A percentile compares a stretch with the other conserved stretches of the same genome.
Evolutionary conservation across 2,888 invertebrate species (phyloP).

Genomic region (Diachrysia chrysitis): DNA sequence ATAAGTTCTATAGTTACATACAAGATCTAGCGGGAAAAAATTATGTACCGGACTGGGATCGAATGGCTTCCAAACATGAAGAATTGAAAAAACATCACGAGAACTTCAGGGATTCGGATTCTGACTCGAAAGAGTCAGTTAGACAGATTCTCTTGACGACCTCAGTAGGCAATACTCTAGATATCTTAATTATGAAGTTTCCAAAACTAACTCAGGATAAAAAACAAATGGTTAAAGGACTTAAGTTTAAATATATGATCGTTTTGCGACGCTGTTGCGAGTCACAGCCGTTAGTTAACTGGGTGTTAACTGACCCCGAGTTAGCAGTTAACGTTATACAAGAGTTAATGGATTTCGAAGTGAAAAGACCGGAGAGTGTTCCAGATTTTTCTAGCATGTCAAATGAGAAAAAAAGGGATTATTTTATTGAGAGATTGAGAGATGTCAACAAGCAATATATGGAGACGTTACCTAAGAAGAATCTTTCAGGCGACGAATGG

Average conservation of each 20-base stretch:
- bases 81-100: slow-evolving; percentile 70
- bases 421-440: slow-evolving; percentile 75
- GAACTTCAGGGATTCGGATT: slow-evolving; percentile 66
- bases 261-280: slow-evolving; percentile 78
- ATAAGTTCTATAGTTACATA: slow-evolving; percentile 81
- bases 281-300: slow-evolving; percentile 74
- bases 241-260: slow-evolving; percentile 82
- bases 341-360: slow-evolving; percentile 77
- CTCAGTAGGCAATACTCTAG: slow-evolving; percentile 77
- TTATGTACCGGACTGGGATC: slow-evolving; percentile 67
- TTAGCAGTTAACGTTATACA: slow-evolving; percentile 77
- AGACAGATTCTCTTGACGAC: slow-evolving; percentile 76
- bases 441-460: slow-evolving; percentile 80
- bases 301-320: slow-evolving; percentile 79
- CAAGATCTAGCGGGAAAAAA: slow-evolving; percentile 75
- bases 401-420: slow-evolving; percentile 74
- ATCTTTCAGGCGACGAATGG: slow-evolving; percentile 81
- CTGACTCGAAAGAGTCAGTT: slow-evolving; percentile 72
- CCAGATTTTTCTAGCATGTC: slow-evolving; percentile 71
- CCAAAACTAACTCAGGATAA: slow-evolving; percentile 77
- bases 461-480: slow-evolving; percentile 78
- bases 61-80: slow-evolving; percentile 77
- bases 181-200: slow-evolving; percentile 79
- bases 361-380: slow-evolving; percentile 67
- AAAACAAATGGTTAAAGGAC: slow-evolving; percentile 73